Evolutionary conservation across 2,888 invertebrate genomes (phyloP), one percentile per base, ranked within the genome.

Genomic region (Tachina lurida): DNA sequence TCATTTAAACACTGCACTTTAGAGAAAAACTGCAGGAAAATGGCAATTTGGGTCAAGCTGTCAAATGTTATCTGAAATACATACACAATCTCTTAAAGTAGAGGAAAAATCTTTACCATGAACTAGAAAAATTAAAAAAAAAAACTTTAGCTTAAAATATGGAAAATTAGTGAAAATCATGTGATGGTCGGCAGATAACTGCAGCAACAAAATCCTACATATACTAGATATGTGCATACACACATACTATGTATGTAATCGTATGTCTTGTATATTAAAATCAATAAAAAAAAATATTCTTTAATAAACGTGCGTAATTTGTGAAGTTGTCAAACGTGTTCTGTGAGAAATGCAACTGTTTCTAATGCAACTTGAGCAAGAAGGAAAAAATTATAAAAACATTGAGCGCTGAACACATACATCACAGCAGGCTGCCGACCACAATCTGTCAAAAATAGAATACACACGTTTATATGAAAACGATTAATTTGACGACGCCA

Each of bases 281-380:
- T 45, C 15, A 58, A 41, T 67, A 71, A 54, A 63, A 65, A 31
- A 60, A 17, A 75, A 74, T 73, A 62, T 5, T 13, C 58, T 65
- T 67, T 47, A 56, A 68, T 49, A 80, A 81, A 76, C 76, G 65
- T 73, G 83, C 60, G 74, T 67, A 73, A 65, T 63, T 74, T 84
- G 60, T 56, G 39, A 81, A 86, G 77, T 79, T 87, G 87, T 65
- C 83, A 83, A 84, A 88, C 87, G 63, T 83, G 87, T 88, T 87
- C 60, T 62, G 9, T 19, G n/a, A 73, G 47, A 31, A 49, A 13
- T 70, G 41, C 52, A 74, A 81, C 68, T 45, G 31, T 60, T 65
- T 68, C n/a, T 45, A 82, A 58, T 82, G 84, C 76, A 77, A 54
- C 19, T 31, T 13, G 8, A 47, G 15, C 67, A 84, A 7, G 31